Evolutionary conservation across 2,797 vertebrate species (phyloP), one percentile per base, ranked within the genome.

Genomic region (Chelidonichthys spinosus): DNA sequence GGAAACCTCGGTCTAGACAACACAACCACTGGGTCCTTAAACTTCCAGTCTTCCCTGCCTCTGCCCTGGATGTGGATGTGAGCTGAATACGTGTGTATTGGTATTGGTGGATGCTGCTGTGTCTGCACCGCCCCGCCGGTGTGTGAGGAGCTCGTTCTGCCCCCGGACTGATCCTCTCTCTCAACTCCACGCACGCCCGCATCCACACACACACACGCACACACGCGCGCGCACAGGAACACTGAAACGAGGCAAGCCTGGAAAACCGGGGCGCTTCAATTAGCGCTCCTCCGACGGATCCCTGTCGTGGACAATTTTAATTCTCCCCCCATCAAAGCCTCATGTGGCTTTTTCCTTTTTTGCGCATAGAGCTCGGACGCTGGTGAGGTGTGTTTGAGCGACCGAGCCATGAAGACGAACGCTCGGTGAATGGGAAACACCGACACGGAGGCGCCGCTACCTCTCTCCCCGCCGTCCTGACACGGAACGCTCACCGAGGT

Each of bases 361-460:
- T 76, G 87, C 79, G 87, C 89, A 87, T 74, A 53, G 67, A 62
- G 64, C 55, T 55, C 46, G 50, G 63, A n/a, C 72, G 72, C 69
- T 18, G 63, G 55, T 59, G 76, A 84, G 78, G 81, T 76, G 85
- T 74, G 78, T 69, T 58, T 50, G 61, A 64, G 60, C 64, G n/a
- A 39, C 1, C n/a, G 70, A 62, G 37, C 37, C 76, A 18, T 76
- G 80, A 71, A 63, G 53, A 77, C 8, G 11, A 54, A 54, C 64
- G 71, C 61, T 44, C 56, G 61, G 82, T 92, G 91, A 91, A 94
- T 94, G 92, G 93, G 79, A 92, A 87, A 74, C 88, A 65, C 40
- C 85, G 44, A 17, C 78, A 75, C 72, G 7, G 66, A 74, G 32
- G 60, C 67, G 72, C 40, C 70, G 52, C 63, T 55, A 78, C 82